Conservation (phyloP, 2,888 invertebrate genomes). For the Galeopsomyia nigrocyanea region DNA sequence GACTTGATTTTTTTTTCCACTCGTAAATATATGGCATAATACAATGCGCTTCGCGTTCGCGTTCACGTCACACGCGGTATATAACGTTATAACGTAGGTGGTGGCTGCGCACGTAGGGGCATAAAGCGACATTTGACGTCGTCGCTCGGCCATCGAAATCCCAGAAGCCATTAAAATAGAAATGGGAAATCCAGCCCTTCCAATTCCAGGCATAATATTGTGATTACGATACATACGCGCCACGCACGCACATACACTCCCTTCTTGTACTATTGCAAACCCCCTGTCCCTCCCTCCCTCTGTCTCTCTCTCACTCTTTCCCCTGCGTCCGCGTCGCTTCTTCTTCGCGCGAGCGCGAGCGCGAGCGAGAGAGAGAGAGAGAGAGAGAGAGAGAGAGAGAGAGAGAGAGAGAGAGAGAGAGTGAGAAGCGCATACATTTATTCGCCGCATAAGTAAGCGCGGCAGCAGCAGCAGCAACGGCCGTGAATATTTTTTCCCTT, state of each 20-base stretch:
- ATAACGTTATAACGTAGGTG: constrained; percentile 7
- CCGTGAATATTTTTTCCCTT: constrained; percentile 55
- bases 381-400: no score
- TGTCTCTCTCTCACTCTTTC: not conserved
- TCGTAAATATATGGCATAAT: no score
- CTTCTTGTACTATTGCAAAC: constrained; percentile 55
- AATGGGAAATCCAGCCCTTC: constrained; percentile 64
- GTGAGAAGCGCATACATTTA: constrained; percentile 58
- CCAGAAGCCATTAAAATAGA: constrained; percentile 67
- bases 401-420: no score
- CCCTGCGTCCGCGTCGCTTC: constrained; percentile 25
- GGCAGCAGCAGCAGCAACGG: constrained; percentile 33
- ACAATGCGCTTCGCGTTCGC: no score
- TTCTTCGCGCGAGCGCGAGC: constrained; percentile 44
- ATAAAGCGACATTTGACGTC: constrained; percentile 57
- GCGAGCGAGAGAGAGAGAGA: no score
- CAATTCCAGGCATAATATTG: constrained; percentile 66
- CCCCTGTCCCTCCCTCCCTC: constrained; percentile 45
- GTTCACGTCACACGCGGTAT: no score
- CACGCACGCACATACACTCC: constrained; percentile 14
- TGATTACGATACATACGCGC: constrained; percentile 63
- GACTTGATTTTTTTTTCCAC: constrained; percentile 27
- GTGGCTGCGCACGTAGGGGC: constrained; percentile 42
- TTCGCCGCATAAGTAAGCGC: constrained; percentile 62
- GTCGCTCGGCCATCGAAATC: constrained; percentile 57